Evolutionary conservation across 1,140 invertebrate genomes (phyloP).

Genomic region (Bombus superbus): DNA sequence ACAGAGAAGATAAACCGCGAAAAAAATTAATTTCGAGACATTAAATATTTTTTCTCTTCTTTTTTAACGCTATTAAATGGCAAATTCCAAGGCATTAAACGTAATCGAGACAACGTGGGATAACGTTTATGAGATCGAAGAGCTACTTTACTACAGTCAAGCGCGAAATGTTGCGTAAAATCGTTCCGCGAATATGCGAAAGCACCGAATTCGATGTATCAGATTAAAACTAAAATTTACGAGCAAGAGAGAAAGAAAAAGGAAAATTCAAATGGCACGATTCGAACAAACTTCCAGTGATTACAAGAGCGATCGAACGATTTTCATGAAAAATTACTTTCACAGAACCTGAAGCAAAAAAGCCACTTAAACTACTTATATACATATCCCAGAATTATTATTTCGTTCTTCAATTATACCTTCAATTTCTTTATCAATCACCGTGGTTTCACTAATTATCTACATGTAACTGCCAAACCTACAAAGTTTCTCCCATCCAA

Average conservation of each 20-base stretch:
- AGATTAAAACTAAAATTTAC: background rate
- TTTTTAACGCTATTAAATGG: background rate
- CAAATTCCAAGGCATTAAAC: background rate
- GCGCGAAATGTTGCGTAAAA: constrained; percentile 15
- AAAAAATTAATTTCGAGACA: background rate
- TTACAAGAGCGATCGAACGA: background rate
- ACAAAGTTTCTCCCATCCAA: background rate
- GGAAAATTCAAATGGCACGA: background rate
- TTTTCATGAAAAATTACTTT: background rate
- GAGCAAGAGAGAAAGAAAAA: background rate
- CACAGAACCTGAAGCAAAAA: too few relatives aligned
- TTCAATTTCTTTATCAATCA: background rate
- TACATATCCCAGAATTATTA: background rate
- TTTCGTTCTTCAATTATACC: background rate
- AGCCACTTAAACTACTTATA: too few relatives aligned
- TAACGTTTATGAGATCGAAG: constrained; percentile 3
- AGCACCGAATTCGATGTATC: background rate
- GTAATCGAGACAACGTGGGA: background rate
- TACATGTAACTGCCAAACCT: background rate
- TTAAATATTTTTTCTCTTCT: background rate
- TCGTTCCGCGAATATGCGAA: background rate
- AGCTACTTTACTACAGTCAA: background rate
- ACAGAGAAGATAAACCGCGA: background rate
- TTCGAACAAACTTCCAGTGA: background rate
- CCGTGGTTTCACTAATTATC: background rate